phyloP scores from a whole-genome alignment of 1,140 invertebrate genomes.

The Radopholus similis region DNA sequence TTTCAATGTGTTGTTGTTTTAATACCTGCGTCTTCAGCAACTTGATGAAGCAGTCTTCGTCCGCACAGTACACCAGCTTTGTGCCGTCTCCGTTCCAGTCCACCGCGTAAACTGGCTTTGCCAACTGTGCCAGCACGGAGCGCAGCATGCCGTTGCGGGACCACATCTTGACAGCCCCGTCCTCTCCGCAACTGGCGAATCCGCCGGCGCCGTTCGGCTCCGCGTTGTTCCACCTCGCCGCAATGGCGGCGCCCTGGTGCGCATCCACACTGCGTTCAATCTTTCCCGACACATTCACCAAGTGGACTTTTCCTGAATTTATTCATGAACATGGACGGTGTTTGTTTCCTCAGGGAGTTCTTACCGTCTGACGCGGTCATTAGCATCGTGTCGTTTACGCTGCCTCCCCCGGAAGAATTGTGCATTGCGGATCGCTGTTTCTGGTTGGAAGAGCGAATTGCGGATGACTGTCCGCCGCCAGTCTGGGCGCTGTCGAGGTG shows the following conservation, averaged over 20 bases:
- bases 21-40: slow-evolving; percentile 76
- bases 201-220: slow-evolving; percentile 81
- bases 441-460: neutral
- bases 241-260: slow-evolving; percentile 80
- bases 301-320: slow-evolving; percentile 74
- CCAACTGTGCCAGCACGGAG: slow-evolving; percentile 78
- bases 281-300: slow-evolving; percentile 79
- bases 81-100: slow-evolving; percentile 82
- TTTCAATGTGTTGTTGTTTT: slow-evolving; percentile 64
- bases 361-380: slow-evolving; percentile 30
- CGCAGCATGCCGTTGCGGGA: slow-evolving; percentile 88
- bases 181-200: slow-evolving; percentile 87
- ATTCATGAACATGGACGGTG: slow-evolving; percentile 2
- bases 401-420: neutral
- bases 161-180: slow-evolving; percentile 93
- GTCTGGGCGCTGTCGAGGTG: neutral
- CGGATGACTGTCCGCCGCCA: neutral
- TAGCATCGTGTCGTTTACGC: slow-evolving; percentile 19
- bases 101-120: slow-evolving; percentile 73
- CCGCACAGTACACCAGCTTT: slow-evolving; percentile 78
- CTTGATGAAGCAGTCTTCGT: slow-evolving; percentile 79
- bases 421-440: slow-evolving; percentile 1
- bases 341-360: neutral
- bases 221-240: slow-evolving; percentile 68
- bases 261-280: slow-evolving; percentile 87